phyloP scores from a whole-genome alignment of 2,113 vertebrate genomes.

The Grammomys dolichurus region DNA sequence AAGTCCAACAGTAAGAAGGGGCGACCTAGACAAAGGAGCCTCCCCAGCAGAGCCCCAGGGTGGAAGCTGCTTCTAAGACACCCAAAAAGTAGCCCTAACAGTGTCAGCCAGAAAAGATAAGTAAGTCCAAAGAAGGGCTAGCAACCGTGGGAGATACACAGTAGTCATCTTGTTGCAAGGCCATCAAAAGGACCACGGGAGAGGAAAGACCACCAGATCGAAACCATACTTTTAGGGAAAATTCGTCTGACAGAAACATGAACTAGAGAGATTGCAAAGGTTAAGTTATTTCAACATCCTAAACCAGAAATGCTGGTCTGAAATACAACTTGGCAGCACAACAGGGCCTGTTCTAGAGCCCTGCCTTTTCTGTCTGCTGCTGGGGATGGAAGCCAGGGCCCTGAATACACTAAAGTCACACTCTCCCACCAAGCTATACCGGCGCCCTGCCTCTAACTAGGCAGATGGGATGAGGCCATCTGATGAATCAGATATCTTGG shows the following conservation, averaged over 20 bases:
- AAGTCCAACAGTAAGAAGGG: not conserved
- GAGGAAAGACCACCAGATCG: not conserved
- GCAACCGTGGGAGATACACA: not conserved
- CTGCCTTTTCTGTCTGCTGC: not conserved
- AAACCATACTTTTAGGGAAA: not conserved
- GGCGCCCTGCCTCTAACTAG: not conserved
- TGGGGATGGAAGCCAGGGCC: not conserved
- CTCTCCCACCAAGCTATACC: not conserved
- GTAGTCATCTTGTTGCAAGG: not conserved
- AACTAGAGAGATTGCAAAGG: not conserved
- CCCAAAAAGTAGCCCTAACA: not conserved
- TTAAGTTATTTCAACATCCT: not conserved
- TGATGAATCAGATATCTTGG: not conserved
- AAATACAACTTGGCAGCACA: not conserved
- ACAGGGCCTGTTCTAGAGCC: not conserved
- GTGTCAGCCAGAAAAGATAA: not conserved
- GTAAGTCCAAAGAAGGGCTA: too few species aligned
- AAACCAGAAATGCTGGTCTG: conserved; percentile 30
- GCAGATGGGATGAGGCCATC: not conserved
- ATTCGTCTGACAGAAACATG: not conserved
- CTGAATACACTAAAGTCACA: too few species aligned
- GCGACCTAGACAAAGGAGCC: not conserved
- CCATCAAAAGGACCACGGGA: not conserved
- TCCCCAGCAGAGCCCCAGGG: not conserved
- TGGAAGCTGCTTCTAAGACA: not conserved